A percentile compares a stretch with the other conserved stretches of the same genome.
Evolutionary conservation across 2,888 invertebrate species (phyloP).

Genomic region (Agrochola macilenta): DNA sequence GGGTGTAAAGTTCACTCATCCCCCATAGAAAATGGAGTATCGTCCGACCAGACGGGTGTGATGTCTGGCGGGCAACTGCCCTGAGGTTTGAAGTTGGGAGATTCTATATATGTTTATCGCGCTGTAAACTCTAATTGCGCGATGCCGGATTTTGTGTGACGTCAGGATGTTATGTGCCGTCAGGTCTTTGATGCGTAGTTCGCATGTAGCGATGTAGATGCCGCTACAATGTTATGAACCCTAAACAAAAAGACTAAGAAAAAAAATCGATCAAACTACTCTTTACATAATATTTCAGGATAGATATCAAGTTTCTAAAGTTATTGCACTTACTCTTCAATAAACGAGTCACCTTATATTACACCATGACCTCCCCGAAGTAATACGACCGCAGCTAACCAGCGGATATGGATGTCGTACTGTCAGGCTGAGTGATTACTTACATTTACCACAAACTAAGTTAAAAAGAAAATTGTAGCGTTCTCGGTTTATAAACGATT

Average conservation of each 20-base stretch:
- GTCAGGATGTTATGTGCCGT: too few relatives aligned
- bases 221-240: background rate
- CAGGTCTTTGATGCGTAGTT: too few relatives aligned
- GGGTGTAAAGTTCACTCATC: too few relatives aligned
- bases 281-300: conserved; percentile 12
- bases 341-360: background rate
- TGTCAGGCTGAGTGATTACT: conserved; percentile 2
- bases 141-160: too few relatives aligned
- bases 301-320: conserved; percentile 17
- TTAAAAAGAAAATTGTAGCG: background rate
- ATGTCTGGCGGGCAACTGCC: too few relatives aligned
- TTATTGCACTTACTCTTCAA: background rate
- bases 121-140: too few relatives aligned
- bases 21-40: too few relatives aligned
- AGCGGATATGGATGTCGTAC: background rate
- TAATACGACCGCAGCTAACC: conserved; percentile 1
- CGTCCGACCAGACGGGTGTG: too few relatives aligned
- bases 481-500: background rate
- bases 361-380: background rate
- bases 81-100: too few relatives aligned
- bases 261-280: background rate
- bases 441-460: background rate
- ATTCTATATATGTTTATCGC: too few relatives aligned
- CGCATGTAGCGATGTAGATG: too few relatives aligned
- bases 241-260: background rate